These are phyloP conservation scores for Odontamblyopus rebecca DNA, from an alignment of 2,797 vertebrate species.

Conservation along the genomic window DNA sequence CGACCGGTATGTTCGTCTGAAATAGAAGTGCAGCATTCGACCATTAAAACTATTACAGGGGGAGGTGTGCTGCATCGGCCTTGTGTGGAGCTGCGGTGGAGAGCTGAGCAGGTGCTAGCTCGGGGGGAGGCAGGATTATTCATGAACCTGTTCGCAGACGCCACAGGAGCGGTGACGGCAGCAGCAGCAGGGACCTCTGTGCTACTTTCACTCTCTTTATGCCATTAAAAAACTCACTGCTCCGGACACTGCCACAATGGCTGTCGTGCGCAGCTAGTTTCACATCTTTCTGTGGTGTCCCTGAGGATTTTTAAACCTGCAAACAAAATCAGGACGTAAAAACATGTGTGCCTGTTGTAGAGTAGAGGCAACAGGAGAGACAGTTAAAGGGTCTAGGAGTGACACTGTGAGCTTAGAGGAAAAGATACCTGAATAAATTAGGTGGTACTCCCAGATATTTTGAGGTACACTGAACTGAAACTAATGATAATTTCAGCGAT, in stretches of 20 bases:
- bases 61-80: neutral
- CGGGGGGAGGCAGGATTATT: conserved; percentile 5
- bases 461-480: too few species aligned
- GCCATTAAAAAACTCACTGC: neutral
- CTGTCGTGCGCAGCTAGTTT: neutral
- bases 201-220: conserved; percentile 3
- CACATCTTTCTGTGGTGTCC: neutral
- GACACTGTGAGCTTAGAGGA: too few species aligned
- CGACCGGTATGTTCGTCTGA: neutral
- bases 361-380: too few species aligned
- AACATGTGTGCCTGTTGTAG: neutral
- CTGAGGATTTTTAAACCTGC: neutral
- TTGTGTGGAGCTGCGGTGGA: neutral
- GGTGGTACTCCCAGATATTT: too few species aligned
- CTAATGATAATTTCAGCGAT: too few species aligned
- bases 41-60: neutral
- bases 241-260: neutral
- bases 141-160: conserved; percentile 4
- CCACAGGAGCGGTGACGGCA: conserved; percentile 4
- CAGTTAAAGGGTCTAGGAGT: too few species aligned
- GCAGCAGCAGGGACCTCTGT: conserved; percentile 9
- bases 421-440: too few species aligned
- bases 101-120: neutral
- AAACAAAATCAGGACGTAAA: neutral
- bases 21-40: neutral